Evolutionary conservation across 2,888 invertebrate species (phyloP), one percentile per base, ranked within the genome.

Genomic region (Bugulina stolonifera): DNA sequence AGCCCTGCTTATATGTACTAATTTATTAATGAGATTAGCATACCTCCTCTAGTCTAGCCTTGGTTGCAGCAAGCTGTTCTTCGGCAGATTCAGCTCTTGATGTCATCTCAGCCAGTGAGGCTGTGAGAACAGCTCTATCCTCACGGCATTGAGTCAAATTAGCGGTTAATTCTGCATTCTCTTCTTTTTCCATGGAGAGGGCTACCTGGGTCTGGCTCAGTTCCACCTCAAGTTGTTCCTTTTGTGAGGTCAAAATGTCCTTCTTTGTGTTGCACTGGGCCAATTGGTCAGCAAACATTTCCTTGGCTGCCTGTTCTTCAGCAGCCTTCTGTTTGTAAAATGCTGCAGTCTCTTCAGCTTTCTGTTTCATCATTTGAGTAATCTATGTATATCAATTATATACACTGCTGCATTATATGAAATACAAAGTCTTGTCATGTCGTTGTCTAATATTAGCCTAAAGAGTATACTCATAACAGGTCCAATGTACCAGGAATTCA

Each of bases 221-320:
- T n/a, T 29, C 64, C 3, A 27, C 64, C 32, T 64, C 64, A 10
- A 64, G 25, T 14, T 5, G 10, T 2, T 27, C 64, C 32, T 64
- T 64, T 32, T 64, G 64, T 18, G 2, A 5, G 14, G 22, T 34
- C 10, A 64, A 5, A 10, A 64, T 27, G 27, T 25, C 34, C 27
- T 64, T 64, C 64, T 27, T 27, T 64, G 64, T 32, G 27, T 25
- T 64, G 64, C 64, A 64, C 27, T 64, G 64, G 14, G 27, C 32
- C 14, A 64, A 32, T 32, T 27, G 25, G 14, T 25, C 34, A 14
- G 64, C 64, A 14, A 64, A 34, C 29, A 34, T 5, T 27, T 64
- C 64, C 18, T 22, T 27, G 25, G 22, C 18, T 14, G 64, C 64
- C n/a, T 64, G 22, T 32, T 64, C 32, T n/a, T 64, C 64, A 27